phyloP scores from a whole-genome alignment of 2,797 vertebrate species.

The Protosalanx chinensis region DNA sequence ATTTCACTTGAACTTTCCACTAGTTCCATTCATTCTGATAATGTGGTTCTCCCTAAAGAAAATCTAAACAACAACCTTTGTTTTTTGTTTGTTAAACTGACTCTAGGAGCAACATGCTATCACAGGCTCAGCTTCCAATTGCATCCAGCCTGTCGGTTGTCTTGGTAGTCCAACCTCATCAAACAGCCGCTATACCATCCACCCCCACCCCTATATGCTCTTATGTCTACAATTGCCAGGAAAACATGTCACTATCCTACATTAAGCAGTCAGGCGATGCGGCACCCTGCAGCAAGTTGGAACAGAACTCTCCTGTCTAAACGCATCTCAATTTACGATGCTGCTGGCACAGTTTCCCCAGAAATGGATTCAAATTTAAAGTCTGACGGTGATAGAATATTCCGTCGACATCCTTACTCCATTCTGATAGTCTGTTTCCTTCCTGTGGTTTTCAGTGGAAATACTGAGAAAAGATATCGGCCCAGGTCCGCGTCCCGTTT shows the following conservation, averaged over 20 bases:
- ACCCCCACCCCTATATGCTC: slow-evolving; percentile 47
- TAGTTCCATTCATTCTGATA: slow-evolving; percentile 13
- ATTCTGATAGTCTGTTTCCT: slow-evolving; percentile 29
- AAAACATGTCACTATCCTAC: slow-evolving; percentile 61
- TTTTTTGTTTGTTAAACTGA: neutral
- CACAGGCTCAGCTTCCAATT: neutral
- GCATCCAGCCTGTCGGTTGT: slow-evolving; percentile 53
- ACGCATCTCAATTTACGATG: slow-evolving; percentile 50
- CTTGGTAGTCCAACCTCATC: slow-evolving; percentile 50
- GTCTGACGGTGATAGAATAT: slow-evolving; percentile 25
- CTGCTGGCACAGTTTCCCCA: slow-evolving; percentile 27
- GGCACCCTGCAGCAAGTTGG: slow-evolving; percentile 78
- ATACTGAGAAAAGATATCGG: neutral
- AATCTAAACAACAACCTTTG: neutral
- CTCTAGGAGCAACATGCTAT: neutral
- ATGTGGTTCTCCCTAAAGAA: neutral
- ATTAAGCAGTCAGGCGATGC: slow-evolving; percentile 74
- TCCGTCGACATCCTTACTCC: slow-evolving; percentile 34
- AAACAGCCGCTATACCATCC: slow-evolving; percentile 51
- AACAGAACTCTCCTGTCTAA: slow-evolving; percentile 55
- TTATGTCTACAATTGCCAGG: slow-evolving; percentile 52
- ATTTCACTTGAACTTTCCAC: slow-evolving; percentile 17
- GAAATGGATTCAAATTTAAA: slow-evolving; percentile 32
- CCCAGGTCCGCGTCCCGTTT: slow-evolving; percentile 25
- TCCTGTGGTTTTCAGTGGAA: slow-evolving; percentile 20